Evolutionary conservation across 2,113 vertebrate species (phyloP).

Genomic region (Urocitellus parryii): DNA sequence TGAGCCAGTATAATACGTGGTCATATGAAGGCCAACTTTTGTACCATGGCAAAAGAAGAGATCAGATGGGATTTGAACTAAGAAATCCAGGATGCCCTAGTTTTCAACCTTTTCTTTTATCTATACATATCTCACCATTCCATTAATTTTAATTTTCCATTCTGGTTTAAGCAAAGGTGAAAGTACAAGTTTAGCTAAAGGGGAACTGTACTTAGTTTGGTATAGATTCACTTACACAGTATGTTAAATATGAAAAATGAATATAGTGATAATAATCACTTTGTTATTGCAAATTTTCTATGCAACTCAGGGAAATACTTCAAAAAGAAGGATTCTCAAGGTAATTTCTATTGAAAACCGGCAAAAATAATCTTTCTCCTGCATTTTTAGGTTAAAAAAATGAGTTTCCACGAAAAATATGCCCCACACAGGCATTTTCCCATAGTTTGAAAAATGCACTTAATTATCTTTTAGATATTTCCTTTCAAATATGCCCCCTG

Average conservation of each 20-base stretch:
- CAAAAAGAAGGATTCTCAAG: conserved; percentile 58
- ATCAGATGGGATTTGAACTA: conserved; percentile 67
- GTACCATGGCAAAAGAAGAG: conserved; percentile 36
- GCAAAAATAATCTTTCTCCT: conserved; percentile 54
- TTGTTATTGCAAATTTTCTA: conserved; percentile 55
- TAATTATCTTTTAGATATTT: conserved; percentile 72
- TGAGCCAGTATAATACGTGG: conserved; percentile 51
- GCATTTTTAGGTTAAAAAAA: conserved; percentile 66
- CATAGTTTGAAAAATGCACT: conserved; percentile 62
- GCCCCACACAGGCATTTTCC: neutral
- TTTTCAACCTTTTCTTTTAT: conserved; percentile 62
- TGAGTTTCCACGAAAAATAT: conserved; percentile 63
- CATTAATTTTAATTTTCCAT: conserved; percentile 50
- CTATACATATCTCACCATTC: neutral
- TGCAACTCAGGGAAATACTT: conserved; percentile 61
- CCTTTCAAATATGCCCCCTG: conserved; percentile 65
- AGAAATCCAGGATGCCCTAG: conserved; percentile 29
- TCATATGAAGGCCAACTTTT: conserved; percentile 61
- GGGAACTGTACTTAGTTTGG: conserved; percentile 22
- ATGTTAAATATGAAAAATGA: conserved; percentile 57
- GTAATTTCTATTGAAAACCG: conserved; percentile 60
- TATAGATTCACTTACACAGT: conserved; percentile 38
- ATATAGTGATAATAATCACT: conserved; percentile 59
- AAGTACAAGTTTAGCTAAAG: conserved; percentile 52
- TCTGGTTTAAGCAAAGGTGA: conserved; percentile 66